These are phyloP conservation scores for Scarus forsteni DNA, from an alignment of 2,797 vertebrate species.

Conservation along the genomic window DNA sequence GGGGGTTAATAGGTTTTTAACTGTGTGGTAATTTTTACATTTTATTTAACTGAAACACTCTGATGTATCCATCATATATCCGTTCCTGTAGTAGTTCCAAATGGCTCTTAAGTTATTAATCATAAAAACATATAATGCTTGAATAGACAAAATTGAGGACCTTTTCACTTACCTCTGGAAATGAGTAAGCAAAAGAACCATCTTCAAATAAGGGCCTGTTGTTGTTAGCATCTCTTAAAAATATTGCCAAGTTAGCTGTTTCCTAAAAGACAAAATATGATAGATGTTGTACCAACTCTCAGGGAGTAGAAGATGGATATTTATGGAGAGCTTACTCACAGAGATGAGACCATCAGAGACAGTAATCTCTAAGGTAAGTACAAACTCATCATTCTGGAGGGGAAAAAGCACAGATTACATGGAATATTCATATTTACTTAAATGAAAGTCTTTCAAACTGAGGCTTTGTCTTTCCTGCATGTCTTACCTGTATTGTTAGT, in stretches of 20 bases:
- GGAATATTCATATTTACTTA: background rate
- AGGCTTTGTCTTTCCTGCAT: background rate
- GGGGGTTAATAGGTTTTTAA: no score
- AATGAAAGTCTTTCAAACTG: background rate
- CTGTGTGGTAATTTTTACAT: no score
- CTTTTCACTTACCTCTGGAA: conserved; percentile 85
- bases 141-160: background rate
- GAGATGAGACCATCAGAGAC: rapidly evolving
- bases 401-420: conserved; percentile 6
- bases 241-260: rapidly evolving
- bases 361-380: no score
- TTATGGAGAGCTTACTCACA: conserved; percentile 41
- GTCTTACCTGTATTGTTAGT: conserved; percentile 88
- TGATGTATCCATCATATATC: no score
- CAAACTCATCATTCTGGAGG: conserved; percentile 8
- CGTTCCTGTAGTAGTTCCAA: no score
- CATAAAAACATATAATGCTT: background rate
- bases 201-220: conserved; percentile 84
- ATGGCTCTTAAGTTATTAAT: background rate
- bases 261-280: conserved; percentile 63
- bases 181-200: conserved; percentile 58
- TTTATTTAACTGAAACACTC: no score
- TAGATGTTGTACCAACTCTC: background rate
- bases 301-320: background rate
- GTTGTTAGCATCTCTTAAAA: conserved; percentile 88